Base-by-base conservation (phyloP, 2,797 vertebrate genomes). In the Intellagama lesueurii region DNA sequence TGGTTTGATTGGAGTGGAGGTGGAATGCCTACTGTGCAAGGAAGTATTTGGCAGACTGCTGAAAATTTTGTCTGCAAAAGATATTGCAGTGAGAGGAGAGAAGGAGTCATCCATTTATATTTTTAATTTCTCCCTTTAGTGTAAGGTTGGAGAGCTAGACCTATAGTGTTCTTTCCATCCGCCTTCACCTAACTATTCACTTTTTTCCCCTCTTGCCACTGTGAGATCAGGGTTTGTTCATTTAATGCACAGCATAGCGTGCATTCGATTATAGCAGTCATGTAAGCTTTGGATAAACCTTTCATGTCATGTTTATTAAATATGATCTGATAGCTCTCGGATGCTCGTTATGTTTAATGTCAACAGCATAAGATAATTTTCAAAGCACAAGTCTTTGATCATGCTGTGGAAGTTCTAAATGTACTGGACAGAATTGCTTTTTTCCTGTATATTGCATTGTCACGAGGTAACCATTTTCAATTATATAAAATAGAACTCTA, bases 401-500 rank as follows among this genome's bases (percentile, higher is more conserved):
- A 70, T n/a, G 3, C 68, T 83, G 66, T 79, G 52, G 47, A 72
- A 77, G 11, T 40, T 75, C 12, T 76, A 52, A 85, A 76, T 83
- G 16, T 85, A 83, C 40, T 81, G 79, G 77, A 40, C 30, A 32
- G 22, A 16, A 77, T 35, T 73, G 49, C 19, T 16, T 24, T 82
- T 66, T 30, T 35, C 90, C 44, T 28, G 49, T 69, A 81, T 87
- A 80, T 52, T 89, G 11, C 52, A 76, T 86, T 79, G 75, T 49
- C 52, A 26, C 7, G 8, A n/a, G 49, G 81, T 19, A 87, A 40
- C 35, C 75, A n/a, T 83, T 91, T 93, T 90, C 44, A 68, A 85
- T 86, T 87, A 40, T 86, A 56, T 90, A 28, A 92, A 90, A 88
- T 91, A 89, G 91, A 93, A 88, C 49, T 91, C 91, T 89, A 19